Evolutionary conservation across 2,888 invertebrate genomes (phyloP).

Genomic region (Halocaridina rubra): DNA sequence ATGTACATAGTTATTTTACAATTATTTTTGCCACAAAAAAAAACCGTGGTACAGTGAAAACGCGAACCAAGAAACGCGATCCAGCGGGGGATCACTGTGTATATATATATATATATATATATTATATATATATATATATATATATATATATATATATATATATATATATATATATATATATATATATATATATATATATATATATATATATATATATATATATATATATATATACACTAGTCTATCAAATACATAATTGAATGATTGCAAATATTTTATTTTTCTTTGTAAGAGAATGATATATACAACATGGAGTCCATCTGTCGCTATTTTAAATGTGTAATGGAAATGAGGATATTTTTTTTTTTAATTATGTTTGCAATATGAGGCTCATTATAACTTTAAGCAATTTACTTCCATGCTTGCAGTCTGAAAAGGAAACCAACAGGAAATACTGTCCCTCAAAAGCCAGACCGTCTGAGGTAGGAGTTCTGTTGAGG

Average conservation of each 20-base stretch:
- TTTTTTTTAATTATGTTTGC: too few species aligned
- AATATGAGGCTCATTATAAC: not conserved
- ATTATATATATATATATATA: constrained; percentile 1
- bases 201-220: not conserved
- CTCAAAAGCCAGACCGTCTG: constrained; percentile 64
- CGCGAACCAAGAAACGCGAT: too few species aligned
- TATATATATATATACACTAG: too few species aligned
- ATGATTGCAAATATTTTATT: too few species aligned
- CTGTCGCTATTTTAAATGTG: not conserved
- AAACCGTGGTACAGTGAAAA: too few species aligned
- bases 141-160: too few species aligned
- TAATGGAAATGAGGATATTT: not conserved
- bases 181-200: not conserved
- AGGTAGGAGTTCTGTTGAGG: constrained; percentile 64
- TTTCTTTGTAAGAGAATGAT: too few species aligned
- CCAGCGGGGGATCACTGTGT: too few species aligned
- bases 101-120: constrained; percentile 5
- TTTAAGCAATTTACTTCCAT: constrained; percentile 68
- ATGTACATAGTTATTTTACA: too few species aligned
- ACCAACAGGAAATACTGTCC: constrained; percentile 75
- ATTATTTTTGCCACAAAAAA: too few species aligned
- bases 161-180: not conserved
- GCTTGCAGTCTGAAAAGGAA: constrained; percentile 78
- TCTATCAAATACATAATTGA: not conserved
- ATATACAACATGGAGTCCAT: not conserved